Evolutionary conservation across 2,113 vertebrate genomes (phyloP).

Genomic region (Hiodon alosoides): DNA sequence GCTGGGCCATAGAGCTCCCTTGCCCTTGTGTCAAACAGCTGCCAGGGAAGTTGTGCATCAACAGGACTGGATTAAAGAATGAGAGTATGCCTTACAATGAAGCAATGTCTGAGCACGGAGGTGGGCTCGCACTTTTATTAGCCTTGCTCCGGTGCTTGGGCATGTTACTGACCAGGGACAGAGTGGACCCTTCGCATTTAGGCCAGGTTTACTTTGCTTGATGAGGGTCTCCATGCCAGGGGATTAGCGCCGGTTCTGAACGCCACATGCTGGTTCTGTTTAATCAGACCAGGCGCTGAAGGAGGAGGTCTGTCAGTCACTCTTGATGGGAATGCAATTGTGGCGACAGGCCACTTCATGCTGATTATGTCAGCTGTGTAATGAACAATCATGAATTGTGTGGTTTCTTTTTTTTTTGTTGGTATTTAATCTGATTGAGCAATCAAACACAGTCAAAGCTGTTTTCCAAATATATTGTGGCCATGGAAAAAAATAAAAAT

Average conservation of each 20-base stretch:
- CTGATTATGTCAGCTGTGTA: slow-evolving; percentile 19
- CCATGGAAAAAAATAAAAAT: neutral
- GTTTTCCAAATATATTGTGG: slow-evolving; percentile 11
- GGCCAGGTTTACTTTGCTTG: neutral
- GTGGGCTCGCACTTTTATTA: neutral
- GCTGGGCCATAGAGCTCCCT: neutral
- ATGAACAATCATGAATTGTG: slow-evolving; percentile 16
- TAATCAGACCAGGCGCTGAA: slow-evolving; percentile 14
- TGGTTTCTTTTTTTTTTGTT: neutral
- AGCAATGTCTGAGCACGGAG: too few relatives aligned
- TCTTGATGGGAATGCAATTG: slow-evolving; percentile 16
- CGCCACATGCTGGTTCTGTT: slow-evolving; percentile 11
- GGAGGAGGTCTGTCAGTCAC: slow-evolving; percentile 13
- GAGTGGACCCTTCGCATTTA: neutral
- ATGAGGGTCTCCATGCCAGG: neutral
- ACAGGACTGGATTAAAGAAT: too few relatives aligned
- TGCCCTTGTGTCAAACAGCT: neutral
- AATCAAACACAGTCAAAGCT: slow-evolving; percentile 8
- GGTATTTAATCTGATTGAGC: slow-evolving; percentile 16
- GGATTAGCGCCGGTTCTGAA: neutral
- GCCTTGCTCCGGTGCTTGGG: neutral
- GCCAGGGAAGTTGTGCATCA: neutral
- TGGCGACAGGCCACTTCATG: slow-evolving; percentile 18
- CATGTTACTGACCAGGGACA: neutral
- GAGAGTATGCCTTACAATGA: too few relatives aligned